Base-by-base conservation (phyloP, 2,113 vertebrate genomes). In the Furnarius figulus region DNA sequence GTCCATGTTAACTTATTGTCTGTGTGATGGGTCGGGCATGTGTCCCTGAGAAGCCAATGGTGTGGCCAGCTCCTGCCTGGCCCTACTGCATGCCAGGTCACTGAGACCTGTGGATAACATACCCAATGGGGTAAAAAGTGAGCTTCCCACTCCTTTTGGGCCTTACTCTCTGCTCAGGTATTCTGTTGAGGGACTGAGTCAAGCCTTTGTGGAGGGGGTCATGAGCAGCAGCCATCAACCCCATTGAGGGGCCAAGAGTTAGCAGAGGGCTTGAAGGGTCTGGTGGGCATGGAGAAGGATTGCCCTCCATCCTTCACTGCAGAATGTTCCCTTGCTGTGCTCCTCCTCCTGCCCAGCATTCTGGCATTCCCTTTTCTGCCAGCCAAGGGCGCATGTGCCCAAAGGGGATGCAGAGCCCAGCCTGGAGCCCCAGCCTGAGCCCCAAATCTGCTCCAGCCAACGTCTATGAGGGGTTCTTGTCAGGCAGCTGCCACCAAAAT, bases 391-490 rank as follows among this genome's bases (percentile, higher is more conserved):
- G 23, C 22, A 30, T 1, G 1, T 37, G n/a, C 24, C 8, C 46
- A 14, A 4, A 2, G 40, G 17, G 12, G 5, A 33, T 5, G n/a
- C 21, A 24, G 30, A 33, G 17, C 14, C 46, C 39, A 23, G 37
- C 13, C 18, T 10, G 27, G 18, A 12, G 14, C 56, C 42, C 24
- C 47, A 37, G 22, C 73, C 22, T 0, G 1, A 11, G 8, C 35
- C 58, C 25, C 23, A 8, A 0, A 9, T 17, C 9, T 0, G 2
- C 68, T 42, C 44, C 35, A 13, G 68, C 10, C 12, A 52, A 46
- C 37, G 2, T 0, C 0, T 4, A 15, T 24, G 42, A 14, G n/a
- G 56, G 2, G 5, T 33, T 28, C 7, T 2, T 5, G 12, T 33
- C 47, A 17, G 18, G 24, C 46, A 39, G 25, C 19, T 24, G 17